Evolutionary conservation across 2,113 vertebrate species (phyloP), one percentile per base, ranked within the genome.

Genomic region (Gasterosteus aculeatus): DNA sequence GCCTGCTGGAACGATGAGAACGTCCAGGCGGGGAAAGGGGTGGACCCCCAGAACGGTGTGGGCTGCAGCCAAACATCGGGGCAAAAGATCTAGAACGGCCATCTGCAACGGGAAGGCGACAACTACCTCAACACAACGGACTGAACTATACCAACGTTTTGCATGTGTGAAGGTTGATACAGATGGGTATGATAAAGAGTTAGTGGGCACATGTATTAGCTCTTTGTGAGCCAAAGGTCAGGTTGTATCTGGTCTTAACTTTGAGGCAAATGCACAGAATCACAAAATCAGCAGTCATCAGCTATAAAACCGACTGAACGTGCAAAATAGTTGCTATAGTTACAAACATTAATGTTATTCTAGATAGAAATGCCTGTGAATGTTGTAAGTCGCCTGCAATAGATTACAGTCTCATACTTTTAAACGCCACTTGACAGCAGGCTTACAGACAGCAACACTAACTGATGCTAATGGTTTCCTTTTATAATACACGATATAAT

Each of bases 1-100:
- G 72, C 96, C 97, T 76, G 95, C 90, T 54, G 98, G 97, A 76
- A 98, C 96, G 10, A 99, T 93, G 75, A 99, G 94, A 51, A 99
- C 84, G 84, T 99, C 98, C 73, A 99, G 94, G 60, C 97, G 95
- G 75, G 95, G 91, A 88, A 99, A 99, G 0, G 97, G 98, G 69
- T 99, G 97, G 29, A 96, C 95, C n/a, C 98, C 97, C 70, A 99
- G 88, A 39, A 95, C 70, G 14, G 78, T 31, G 68, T 95, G 89
- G 57, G 98, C 97, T 61, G 97, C 96, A 38, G 94, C 93, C 85
- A 98, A 94, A 86, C 98, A 99, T 29, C 19, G 88, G 57, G 95
- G 94, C 80, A 98, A 80, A 0, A 98, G 87, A 4, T 63, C 90
- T 68, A 97, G 87, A 72, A 98, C 84, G 82, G 33, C 59, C 18